Evolutionary conservation across 2,113 vertebrate genomes (phyloP), one percentile per base, ranked within the genome.

Genomic region (Heterotis niloticus): DNA sequence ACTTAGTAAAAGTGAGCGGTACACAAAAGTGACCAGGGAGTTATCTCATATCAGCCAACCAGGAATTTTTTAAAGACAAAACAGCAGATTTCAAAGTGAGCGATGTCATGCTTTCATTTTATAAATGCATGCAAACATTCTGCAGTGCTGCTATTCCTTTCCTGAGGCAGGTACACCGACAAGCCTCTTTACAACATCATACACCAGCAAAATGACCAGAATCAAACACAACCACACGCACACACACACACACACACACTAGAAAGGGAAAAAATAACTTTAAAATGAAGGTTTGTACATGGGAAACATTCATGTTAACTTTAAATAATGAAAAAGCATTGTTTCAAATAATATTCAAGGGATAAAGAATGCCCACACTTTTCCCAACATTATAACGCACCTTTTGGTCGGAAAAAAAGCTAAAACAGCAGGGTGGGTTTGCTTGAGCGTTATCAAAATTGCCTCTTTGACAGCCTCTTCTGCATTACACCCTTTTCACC

Each of bases 91-190:
- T 59, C 26, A 28, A 70, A 71, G 64, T 56, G 17, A 75, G 34
- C n/a, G 52, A 77, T 60, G 29, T 64, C 77, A 81, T 81, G 77
- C 81, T 76, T 76, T 76, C 59, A 66, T 44, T 56, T 64, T 10
- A 82, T 20, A 54, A 26, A 69, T 16, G 29, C 77, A 76, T 82
- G 65, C 81, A 75, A 56, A 59, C 78, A 66, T 75, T 80, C 44
- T 29, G 44, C 56, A n/a, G 14, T 28, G n/a, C 17, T 34, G 18
- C 75, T 34, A 54, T 23, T 24, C 52, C 24, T 44, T 74, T n/a
- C 78, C 64, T 65, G 69, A 79, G 60, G 18, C 60, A 79, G 10
- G 29, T 44, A 23, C 60, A 73, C 65, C 71, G 62, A 75, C 62
- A 67, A 57, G 20, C 51, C 18, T 52, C n/a, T 56, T 28, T 20